Evolutionary conservation across 2,888 invertebrate genomes (phyloP).

Genomic region (Machimus atricapillus): DNA sequence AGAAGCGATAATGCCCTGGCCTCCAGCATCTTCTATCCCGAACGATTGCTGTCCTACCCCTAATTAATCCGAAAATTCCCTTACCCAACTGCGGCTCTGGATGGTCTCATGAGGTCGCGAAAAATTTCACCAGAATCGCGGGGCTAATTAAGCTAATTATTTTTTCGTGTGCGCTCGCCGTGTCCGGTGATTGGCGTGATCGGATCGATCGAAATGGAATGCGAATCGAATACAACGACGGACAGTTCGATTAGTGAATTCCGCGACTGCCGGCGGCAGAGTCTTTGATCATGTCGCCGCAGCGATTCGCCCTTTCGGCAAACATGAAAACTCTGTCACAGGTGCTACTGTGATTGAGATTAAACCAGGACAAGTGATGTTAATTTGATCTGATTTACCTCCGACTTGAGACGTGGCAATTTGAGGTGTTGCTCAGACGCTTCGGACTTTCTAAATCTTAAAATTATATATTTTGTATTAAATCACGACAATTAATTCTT

Average conservation of each 20-base stretch:
- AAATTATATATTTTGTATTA: neutral
- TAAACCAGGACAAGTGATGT: constrained; percentile 18
- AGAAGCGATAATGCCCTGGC: neutral
- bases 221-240: constrained; percentile 27
- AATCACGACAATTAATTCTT: neutral
- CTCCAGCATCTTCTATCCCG: neutral
- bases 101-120: neutral
- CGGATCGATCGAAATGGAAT: constrained; percentile 43
- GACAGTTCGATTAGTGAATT: constrained; percentile 39
- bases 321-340: constrained; percentile 31
- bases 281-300: constrained; percentile 4
- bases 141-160: constrained; percentile 41
- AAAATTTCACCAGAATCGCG: constrained; percentile 35
- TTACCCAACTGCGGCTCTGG: neutral
- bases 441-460: neutral
- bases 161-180: neutral
- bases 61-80: constrained; percentile 40
- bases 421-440: neutral
- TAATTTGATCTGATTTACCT: constrained; percentile 40
- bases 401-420: neutral
- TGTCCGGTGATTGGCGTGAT: constrained; percentile 41
- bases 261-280: neutral
- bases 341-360: constrained; percentile 40
- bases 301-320: constrained; percentile 12
- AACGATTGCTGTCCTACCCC: neutral